Evolutionary conservation across 2,113 vertebrate species (phyloP), one percentile per base, ranked within the genome.

Genomic region (Cyprinodon variegatus): DNA sequence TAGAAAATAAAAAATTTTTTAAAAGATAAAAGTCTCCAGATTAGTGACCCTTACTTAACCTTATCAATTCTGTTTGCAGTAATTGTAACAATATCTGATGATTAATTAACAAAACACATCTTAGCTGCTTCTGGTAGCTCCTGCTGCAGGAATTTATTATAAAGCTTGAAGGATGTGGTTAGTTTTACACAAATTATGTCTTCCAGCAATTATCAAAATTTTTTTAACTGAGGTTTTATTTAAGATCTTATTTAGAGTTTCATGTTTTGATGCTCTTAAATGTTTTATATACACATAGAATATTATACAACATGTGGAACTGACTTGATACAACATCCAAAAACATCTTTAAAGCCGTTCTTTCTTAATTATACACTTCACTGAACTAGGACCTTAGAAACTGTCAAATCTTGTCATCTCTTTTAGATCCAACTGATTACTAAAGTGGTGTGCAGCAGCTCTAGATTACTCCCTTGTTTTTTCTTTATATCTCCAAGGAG

Each of bases 1-100:
- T 72, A 64, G 60, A 29, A 74, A 84, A 81, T 65, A 60, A 82
- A 77, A 48, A 67, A 72, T 70, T 62, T 63, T 78, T 62, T 20
- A 11, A 4, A 59, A 77, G 78, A 86, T 43, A 48, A 70, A 74
- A 85, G 38, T 61, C 65, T 76, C 64, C 43, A 60, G 46, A 38
- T 15, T n/a, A 14, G 45, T 66, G 38, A 12, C 65, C 37, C 37
- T 43, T 63, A 83, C 46, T 20, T 17, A 36, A 41, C 12, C 73
- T 48, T 67, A 45, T 22, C 14, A n/a, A n/a, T 62, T n/a, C 20
- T 63, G 4, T 40, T 64, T 64, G 39, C 38, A 46, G 12, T 22
- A 66, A 40, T 46, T 40, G 64, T 66, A 40, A 66, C 64, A 46
- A 20, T 45, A 2, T n/a, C 64, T 46, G 64, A 46, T 66, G 45